Conservation (phyloP, 2,113 vertebrate genomes). For the Coryphaenoides rupestris region DNA sequence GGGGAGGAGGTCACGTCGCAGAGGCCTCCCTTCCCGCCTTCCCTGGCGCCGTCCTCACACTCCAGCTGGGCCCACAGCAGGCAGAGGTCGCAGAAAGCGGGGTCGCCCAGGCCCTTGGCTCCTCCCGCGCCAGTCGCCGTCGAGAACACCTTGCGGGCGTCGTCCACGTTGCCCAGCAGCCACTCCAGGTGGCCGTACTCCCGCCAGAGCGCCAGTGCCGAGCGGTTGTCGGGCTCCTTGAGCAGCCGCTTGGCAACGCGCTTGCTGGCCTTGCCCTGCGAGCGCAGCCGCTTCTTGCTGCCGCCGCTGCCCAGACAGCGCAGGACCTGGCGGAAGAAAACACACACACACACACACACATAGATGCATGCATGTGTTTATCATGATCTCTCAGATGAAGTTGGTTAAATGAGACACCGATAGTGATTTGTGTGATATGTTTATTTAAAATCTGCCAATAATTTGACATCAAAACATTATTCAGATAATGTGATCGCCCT, state of each 20-base stretch:
- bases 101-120: slow-evolving; percentile 64
- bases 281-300: slow-evolving; percentile 83
- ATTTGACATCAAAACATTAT: no score
- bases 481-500: no score
- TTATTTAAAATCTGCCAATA: no score
- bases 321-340: slow-evolving; percentile 69
- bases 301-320: slow-evolving; percentile 71
- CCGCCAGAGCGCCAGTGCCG: slow-evolving; percentile 82
- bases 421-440: no score
- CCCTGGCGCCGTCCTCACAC: slow-evolving; percentile 51
- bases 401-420: no score
- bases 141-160: slow-evolving; percentile 89
- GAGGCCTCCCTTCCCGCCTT: background rate
- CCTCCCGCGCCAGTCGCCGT: slow-evolving; percentile 71
- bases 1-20: slow-evolving; percentile 57
- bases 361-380: background rate
- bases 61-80: slow-evolving; percentile 89
- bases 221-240: slow-evolving; percentile 86
- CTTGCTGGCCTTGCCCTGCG: slow-evolving; percentile 88
- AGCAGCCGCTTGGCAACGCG: slow-evolving; percentile 86
- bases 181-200: slow-evolving; percentile 92
- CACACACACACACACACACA: background rate
- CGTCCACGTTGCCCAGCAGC: slow-evolving; percentile 86
- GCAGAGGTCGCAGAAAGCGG: slow-evolving; percentile 77
- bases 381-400: no score